These are phyloP conservation scores for Luffia ferchaultella DNA, from an alignment of 2,888 invertebrate species.

Conservation along the genomic window DNA sequence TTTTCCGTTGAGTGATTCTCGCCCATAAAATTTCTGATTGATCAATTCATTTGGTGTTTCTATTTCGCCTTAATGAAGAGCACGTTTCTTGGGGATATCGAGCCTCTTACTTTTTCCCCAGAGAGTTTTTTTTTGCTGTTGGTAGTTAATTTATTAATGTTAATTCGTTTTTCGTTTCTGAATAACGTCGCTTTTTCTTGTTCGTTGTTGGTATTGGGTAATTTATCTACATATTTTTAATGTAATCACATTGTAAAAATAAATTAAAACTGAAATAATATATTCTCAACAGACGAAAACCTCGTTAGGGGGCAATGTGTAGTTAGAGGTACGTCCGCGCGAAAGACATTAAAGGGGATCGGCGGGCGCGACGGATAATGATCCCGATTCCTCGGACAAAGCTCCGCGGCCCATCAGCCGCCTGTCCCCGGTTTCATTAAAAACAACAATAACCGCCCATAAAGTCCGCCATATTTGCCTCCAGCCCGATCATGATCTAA, in stretches of 20 bases:
- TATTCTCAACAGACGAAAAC: not conserved
- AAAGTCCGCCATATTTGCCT: conserved; percentile 17
- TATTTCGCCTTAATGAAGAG: conserved; percentile 57
- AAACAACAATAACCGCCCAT: conserved; percentile 48
- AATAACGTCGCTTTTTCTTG: too few relatives aligned
- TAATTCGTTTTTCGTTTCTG: not conserved
- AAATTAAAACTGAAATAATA: too few relatives aligned
- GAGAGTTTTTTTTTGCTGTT: not conserved
- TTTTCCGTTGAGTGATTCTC: conserved; percentile 65
- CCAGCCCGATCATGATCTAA: conserved; percentile 1
- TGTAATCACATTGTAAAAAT: too few relatives aligned
- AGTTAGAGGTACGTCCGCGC: not conserved
- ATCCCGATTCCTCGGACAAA: conserved; percentile 43
- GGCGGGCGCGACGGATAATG: conserved; percentile 32
- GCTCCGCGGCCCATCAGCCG: conserved; percentile 32
- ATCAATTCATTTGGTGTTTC: conserved; percentile 63
- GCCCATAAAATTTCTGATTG: conserved; percentile 64
- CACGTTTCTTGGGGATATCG: conserved; percentile 21
- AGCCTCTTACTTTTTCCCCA: not conserved
- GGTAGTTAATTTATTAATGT: not conserved
- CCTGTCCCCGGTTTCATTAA: conserved; percentile 43
- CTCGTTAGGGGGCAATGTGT: not conserved
- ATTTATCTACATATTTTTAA: too few relatives aligned
- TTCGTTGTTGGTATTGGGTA: too few relatives aligned
- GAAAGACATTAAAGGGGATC: conserved; percentile 37